These are phyloP conservation scores for Zosterops hypoxanthus DNA, from an alignment of 2,113 vertebrate genomes.

Conservation along the genomic window DNA sequence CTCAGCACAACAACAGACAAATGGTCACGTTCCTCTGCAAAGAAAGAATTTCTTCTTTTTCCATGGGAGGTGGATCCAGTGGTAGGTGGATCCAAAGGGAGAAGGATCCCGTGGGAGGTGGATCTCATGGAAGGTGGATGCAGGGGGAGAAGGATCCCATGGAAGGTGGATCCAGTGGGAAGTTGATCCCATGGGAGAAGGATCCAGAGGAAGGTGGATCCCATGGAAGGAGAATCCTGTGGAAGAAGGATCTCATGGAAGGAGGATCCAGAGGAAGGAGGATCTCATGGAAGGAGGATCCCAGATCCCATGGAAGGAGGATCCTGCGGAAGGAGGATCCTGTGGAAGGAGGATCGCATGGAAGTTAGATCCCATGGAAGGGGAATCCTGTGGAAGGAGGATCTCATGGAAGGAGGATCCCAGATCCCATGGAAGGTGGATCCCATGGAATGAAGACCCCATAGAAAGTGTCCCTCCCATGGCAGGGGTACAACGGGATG, in stretches of 20 bases:
- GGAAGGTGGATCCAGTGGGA: accelerated
- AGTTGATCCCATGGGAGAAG: accelerated
- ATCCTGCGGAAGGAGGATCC: background rate
- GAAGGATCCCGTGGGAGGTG: accelerated
- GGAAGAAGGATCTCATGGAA: accelerated
- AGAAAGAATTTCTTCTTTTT: background rate
- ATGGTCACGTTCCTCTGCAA: accelerated
- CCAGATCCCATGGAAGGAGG: accelerated
- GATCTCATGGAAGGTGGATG: too few relatives aligned
- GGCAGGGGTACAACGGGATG: background rate
- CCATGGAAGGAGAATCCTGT: accelerated
- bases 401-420: background rate
- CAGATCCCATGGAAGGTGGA: background rate
- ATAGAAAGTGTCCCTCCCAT: accelerated
- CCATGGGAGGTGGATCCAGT: background rate
- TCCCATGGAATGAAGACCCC: accelerated
- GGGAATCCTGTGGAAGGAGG: background rate
- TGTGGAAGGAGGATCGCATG: accelerated
- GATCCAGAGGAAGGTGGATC: background rate
- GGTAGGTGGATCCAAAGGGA: background rate
- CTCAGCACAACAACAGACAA: too few relatives aligned
- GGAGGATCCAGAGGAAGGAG: accelerated
- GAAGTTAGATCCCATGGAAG: too few relatives aligned
- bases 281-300: background rate
- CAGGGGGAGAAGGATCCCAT: background rate